Base-by-base conservation (phyloP, 2,113 vertebrate genomes). In the Seriola quinqueradiata region DNA sequence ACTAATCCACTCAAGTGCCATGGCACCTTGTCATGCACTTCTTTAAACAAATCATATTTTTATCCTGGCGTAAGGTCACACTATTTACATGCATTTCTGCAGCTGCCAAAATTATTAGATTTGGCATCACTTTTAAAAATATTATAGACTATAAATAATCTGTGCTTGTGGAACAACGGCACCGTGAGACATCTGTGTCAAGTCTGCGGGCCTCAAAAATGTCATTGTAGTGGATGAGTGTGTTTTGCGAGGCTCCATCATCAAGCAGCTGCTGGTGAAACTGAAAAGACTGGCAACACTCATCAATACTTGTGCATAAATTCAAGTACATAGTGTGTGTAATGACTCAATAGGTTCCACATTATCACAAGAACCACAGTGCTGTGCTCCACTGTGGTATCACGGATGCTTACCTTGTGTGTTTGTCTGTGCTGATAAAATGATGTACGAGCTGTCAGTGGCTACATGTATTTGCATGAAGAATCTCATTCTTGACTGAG, bases 21-120 rank as follows among this genome's bases (percentile, higher is more conserved):
- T 83, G 84, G 88, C 88, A 92, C 90, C 91, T 90, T 92, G 89
- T 92, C 90, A 88, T 84, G 84, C 83, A 86, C 86, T 82, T 92
- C 91, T 91, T 91, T 90, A 92, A 93, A 89, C 87, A 93, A 91
- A 90, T 91, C 82, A 85, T 91, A 91, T 92, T 92, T 92, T 89
- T 89, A 91, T 89, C 87, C 80, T 32, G 59, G 57, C 70, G 28
- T 90, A 75, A 91, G 89, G 86, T 91, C 90, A 89, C 83, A 77
- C 75, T 87, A 76, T 89, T 90, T 89, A 84, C 77, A 89, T 75
- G 74, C 63, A 57, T 75, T 87, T 83, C 65, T 73, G 32, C 38
- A 25, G 72, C 70, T 87, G 79, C 82, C 86, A 86, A 89, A 86
- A 82, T 67, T 50, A 82, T 84, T 80, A 68, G 57, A 74, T 75